Evolutionary conservation across 1,140 invertebrate genomes (phyloP).

Genomic region (Mamestra configurata): DNA sequence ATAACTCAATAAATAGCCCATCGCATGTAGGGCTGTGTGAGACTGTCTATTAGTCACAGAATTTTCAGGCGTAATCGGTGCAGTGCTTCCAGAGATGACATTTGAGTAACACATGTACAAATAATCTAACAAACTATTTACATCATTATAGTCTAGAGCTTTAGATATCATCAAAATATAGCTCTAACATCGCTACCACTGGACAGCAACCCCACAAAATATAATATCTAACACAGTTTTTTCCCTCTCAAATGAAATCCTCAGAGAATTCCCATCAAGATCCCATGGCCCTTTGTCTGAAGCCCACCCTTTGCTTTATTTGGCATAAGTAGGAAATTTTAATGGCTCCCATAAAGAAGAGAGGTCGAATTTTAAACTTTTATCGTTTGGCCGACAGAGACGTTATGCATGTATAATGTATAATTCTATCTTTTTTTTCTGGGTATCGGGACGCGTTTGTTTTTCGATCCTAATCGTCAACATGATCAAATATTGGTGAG

Average conservation of each 20-base stretch:
- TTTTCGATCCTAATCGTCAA: constrained; percentile 27
- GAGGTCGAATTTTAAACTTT: constrained; percentile 65
- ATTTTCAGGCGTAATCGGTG: too few species aligned
- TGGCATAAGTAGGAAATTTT: constrained; percentile 69
- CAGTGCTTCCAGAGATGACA: too few species aligned
- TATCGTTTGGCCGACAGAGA: constrained; percentile 63
- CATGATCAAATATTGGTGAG: constrained; percentile 36
- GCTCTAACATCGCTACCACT: not conserved
- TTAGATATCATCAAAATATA: too few species aligned
- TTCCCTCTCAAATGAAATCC: constrained; percentile 59
- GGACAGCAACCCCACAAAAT: constrained; percentile 57
- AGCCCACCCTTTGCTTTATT: constrained; percentile 66
- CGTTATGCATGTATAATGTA: constrained; percentile 64
- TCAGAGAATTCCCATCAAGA: constrained; percentile 62
- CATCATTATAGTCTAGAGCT: too few species aligned
- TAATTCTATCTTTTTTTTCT: constrained; percentile 66
- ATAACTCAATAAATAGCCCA: too few species aligned
- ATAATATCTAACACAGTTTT: constrained; percentile 67
- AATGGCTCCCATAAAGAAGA: constrained; percentile 62
- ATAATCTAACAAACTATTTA: too few species aligned
- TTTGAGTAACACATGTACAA: too few species aligned
- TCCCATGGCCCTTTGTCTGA: constrained; percentile 62
- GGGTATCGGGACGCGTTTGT: constrained; percentile 14
- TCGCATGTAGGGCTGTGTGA: too few species aligned
- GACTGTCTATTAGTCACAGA: too few species aligned